Evolutionary conservation across 2,888 invertebrate genomes (phyloP), one percentile per base, ranked within the genome.

Genomic region (Leucania comma): DNA sequence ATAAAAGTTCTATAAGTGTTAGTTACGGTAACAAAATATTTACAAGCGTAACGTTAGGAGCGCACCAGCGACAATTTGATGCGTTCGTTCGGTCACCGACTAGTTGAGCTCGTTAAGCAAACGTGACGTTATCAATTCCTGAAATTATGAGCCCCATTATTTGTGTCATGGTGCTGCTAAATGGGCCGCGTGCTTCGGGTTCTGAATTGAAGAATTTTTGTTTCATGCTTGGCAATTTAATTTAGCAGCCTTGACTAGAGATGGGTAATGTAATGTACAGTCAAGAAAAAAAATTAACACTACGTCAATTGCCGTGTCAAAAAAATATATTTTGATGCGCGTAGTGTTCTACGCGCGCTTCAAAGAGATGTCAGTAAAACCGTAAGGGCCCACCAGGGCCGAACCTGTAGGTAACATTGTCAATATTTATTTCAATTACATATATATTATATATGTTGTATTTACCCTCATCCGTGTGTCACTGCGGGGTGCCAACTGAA

Each of bases 71-170:
- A 89, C 90, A 90, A 93, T 92, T 93, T 91, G 90, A 91, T 90
- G 91, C 88, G 90, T 89, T 88, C 91, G 90, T 89, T 88, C 91
- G 91, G 90, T 88, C 91, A 90, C 92, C 87, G 88, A 89, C 94
- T 93, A 92, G 93, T 95, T 95, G 91, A 95, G 95, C 95, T 95
- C 90, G 95, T 95, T 95, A 95, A 93, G 84, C 82, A 80, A 74
- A 85, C 87, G 89, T 90, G 91, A 90, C 91, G 91, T 90, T 90
- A 91, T 89, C 93, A 93, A 93, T 93, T 94, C 92, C 93, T 90
- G 91, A 94, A 94, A 93, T 94, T 91, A 93, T 94, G 91, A 89
- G 87, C 89, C 82, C 84, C 80, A 86, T 89, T 91, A 93, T 93
- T 94, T 89, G 90, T 94, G 93, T 93, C 93, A 94, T 90, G 91